Conservation (phyloP, 2,888 invertebrate species). For the Zhuqinia jingwanae region DNA sequence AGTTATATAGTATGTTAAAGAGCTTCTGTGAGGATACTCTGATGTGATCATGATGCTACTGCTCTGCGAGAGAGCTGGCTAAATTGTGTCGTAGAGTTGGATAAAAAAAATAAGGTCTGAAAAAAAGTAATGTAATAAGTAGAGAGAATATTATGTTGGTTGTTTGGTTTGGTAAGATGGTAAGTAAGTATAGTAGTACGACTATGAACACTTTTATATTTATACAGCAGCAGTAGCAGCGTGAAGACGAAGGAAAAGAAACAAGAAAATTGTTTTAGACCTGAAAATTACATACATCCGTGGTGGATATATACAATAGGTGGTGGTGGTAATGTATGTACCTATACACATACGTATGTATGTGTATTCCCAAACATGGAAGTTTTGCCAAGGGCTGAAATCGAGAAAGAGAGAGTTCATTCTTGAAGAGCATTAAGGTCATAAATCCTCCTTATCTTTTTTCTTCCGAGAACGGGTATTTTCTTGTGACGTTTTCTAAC, state of each 20-base stretch:
- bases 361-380: slow-evolving; percentile 37
- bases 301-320: not conserved
- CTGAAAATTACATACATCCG: too few relatives aligned
- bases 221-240: too few relatives aligned
- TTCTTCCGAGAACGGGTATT: slow-evolving; percentile 50
- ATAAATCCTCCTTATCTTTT: slow-evolving; percentile 77
- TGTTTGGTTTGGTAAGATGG: too few relatives aligned
- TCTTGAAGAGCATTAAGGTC: slow-evolving; percentile 52
- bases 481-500: too few relatives aligned
- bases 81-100: not conserved
- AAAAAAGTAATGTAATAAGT: not conserved
- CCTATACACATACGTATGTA: not conserved
- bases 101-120: not conserved
- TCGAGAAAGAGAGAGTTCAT: slow-evolving; percentile 19
- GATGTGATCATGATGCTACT: not conserved
- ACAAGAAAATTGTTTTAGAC: too few relatives aligned
- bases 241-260: too few relatives aligned
- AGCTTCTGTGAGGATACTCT: not conserved
- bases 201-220: too few relatives aligned
- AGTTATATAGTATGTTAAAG: slow-evolving; percentile 8
- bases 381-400: slow-evolving; percentile 29
- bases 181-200: too few relatives aligned
- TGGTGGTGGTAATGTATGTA: not conserved
- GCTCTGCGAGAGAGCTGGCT: not conserved
- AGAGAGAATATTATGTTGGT: not conserved